Conservation (phyloP, 53 echinoderm and acorn worm species). For the Paelopatides confundens region DNA sequence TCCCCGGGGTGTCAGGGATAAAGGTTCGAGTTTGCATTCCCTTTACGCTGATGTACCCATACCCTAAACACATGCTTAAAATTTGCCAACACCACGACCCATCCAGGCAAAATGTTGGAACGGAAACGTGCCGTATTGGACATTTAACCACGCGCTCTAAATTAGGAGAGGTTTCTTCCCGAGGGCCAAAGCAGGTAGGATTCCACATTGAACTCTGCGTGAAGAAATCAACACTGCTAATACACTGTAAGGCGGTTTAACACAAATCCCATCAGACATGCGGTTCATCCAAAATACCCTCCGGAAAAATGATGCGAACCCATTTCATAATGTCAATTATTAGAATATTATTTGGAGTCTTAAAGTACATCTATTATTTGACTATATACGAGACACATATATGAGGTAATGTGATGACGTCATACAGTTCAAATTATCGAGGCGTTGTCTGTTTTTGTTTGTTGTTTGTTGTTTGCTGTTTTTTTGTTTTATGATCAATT, state of each 20-base stretch:
- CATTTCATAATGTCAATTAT: background rate
- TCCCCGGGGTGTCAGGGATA: conserved; percentile 3
- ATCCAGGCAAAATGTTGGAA: conserved; percentile 24
- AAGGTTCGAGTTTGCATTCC: conserved; percentile 2
- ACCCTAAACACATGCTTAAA: conserved; percentile 48
- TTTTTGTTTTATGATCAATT: too few species aligned
- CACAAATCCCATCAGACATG: background rate
- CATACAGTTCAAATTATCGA: too few species aligned
- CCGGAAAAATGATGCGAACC: background rate
- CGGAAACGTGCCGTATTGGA: conserved; percentile 29
- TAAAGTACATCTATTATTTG: background rate
- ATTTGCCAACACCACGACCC: conserved; percentile 43
- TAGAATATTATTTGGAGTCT: background rate
- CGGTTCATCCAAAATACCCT: background rate
- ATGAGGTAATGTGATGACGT: too few species aligned
- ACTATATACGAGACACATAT: too few species aligned
- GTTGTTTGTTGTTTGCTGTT: too few species aligned
- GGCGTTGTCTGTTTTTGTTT: too few species aligned
- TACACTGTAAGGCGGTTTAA: background rate
- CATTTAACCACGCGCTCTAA: conserved; percentile 38
- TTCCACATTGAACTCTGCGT: conserved; percentile 44
- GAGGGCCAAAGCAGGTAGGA: conserved; percentile 30
- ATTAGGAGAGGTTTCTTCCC: conserved; percentile 12
- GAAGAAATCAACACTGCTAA: conserved; percentile 27
- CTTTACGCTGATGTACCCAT: conserved; percentile 10